Conservation (phyloP, 1,140 invertebrate genomes). For the Drosophila pectinifera region DNA sequence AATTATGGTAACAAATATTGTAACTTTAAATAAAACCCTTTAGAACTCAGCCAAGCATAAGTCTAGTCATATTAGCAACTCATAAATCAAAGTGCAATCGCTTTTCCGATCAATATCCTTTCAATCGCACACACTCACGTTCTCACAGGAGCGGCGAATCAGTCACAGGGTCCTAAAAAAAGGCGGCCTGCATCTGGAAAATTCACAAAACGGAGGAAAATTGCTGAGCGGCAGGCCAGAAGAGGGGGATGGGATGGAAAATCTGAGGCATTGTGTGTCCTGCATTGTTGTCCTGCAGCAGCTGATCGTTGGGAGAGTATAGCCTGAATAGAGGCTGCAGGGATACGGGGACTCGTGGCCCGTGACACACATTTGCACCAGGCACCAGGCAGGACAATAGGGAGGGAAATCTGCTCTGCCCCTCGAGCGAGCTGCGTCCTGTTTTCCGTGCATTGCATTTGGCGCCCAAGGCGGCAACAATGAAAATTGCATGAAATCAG, state of each 20-base stretch:
- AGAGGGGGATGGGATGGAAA: slow-evolving; percentile 22
- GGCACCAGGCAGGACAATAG: slow-evolving; percentile 42
- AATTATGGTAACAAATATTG: background rate
- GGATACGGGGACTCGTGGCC: slow-evolving; percentile 39
- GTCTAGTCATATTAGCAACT: background rate
- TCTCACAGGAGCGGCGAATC: slow-evolving; percentile 11
- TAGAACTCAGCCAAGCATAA: background rate
- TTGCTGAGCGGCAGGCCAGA: slow-evolving; percentile 13
- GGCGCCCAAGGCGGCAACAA: slow-evolving; percentile 69
- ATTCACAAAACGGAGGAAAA: slow-evolving; percentile 40
- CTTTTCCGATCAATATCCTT: slow-evolving; percentile 33
- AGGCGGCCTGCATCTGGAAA: slow-evolving; percentile 51
- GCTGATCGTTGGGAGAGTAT: slow-evolving; percentile 59
- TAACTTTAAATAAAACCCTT: background rate
- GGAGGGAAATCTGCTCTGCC: slow-evolving; percentile 34
- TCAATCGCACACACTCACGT: slow-evolving; percentile 11
- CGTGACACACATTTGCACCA: slow-evolving; percentile 72
- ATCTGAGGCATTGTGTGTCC: slow-evolving; percentile 48
- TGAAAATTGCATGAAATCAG: slow-evolving; percentile 74
- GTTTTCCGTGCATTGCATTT: slow-evolving; percentile 52
- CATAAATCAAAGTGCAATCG: slow-evolving; percentile 31
- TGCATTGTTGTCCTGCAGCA: slow-evolving; percentile 67
- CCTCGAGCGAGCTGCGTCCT: slow-evolving; percentile 15
- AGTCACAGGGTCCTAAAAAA: slow-evolving; percentile 29
- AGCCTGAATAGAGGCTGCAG: slow-evolving; percentile 40